Evolutionary conservation across 1,140 invertebrate species (phyloP), one percentile per base, ranked within the genome.

Genomic region (Drosophila erecta): DNA sequence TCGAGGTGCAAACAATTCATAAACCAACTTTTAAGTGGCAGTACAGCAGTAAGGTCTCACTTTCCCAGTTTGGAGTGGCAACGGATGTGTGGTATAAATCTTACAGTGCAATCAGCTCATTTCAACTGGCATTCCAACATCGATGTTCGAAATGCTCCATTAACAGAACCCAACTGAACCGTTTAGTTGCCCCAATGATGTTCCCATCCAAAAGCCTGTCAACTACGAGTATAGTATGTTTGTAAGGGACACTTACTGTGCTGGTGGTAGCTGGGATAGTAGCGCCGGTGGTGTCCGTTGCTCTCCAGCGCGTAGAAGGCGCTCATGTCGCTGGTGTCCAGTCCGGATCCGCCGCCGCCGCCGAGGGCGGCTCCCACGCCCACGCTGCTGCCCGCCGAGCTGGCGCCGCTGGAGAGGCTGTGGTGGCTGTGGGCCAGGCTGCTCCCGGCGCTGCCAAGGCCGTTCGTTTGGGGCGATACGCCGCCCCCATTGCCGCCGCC

Each of bases 231-330:
- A 17, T 17, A 17, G 17, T 17, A 37, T 3, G 12, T 10, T 8
- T 10, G 10, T 33, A 0, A 4, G 11, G 2, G 15, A 10, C 12
- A 49, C 91, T 92, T 76, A 92, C 91, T 92, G 91, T 92, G 91
- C 76, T 90, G 91, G 73, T 92, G 91, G 77, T 92, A 92, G 57
- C 91, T 92, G 57, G 91, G 89, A 81, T 92, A 92, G 74, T 92
- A 92, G 59, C 91, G 74, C 51, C 91, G 77, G 69, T 92, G 91
- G 65, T 92, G 91, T 71, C 91, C 83, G 66, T 90, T 91, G 66
- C 81, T 91, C 74, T 92, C 91, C 11, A 92, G 73, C 41, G 91
- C 91, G 73, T 92, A 92, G 76, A 92, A 92, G 20, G 91, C 91
- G 65, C 91, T 90, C 91, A 92, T 92, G 60, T 92, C 91, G 69